These are phyloP conservation scores for Diadophis punctatus DNA, from an alignment of 2,113 vertebrate genomes.

Conservation along the genomic window DNA sequence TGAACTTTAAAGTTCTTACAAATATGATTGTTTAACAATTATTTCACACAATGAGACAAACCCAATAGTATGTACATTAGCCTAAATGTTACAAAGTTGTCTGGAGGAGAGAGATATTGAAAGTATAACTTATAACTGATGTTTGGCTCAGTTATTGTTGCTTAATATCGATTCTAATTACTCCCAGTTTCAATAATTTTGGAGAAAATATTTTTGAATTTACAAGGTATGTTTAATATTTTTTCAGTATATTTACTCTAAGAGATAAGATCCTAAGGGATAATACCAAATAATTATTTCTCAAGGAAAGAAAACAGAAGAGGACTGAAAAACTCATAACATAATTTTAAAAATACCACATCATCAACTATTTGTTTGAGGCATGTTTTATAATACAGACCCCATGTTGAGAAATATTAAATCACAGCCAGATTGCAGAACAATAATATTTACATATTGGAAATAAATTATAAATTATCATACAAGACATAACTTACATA, in stretches of 20 bases:
- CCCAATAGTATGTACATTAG: neutral
- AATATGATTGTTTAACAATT: neutral
- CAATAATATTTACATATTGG: neutral
- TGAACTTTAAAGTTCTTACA: neutral
- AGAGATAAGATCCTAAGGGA: neutral
- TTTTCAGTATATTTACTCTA: slow-evolving; percentile 30
- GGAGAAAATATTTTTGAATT: slow-evolving; percentile 65
- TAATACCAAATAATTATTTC: neutral
- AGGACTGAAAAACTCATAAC: neutral
- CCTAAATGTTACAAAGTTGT: neutral
- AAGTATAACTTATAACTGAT: neutral
- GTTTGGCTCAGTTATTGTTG: slow-evolving; percentile 43
- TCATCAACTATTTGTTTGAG: neutral
- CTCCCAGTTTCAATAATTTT: slow-evolving; percentile 56
- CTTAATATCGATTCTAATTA: slow-evolving; percentile 51
- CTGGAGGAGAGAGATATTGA: neutral
- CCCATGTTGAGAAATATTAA: neutral
- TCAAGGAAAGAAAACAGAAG: neutral
- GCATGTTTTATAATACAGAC: neutral
- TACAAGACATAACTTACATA: neutral
- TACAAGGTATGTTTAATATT: slow-evolving; percentile 55
- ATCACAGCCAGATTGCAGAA: neutral
- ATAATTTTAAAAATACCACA: neutral
- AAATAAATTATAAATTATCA: neutral
- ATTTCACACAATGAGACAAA: neutral